Percentiles rank a stretch among this genome's conserved stretches.
These are phyloP conservation scores for Ceratitis capitata DNA, from an alignment of 1,140 invertebrate species.

Conservation along the genomic window DNA sequence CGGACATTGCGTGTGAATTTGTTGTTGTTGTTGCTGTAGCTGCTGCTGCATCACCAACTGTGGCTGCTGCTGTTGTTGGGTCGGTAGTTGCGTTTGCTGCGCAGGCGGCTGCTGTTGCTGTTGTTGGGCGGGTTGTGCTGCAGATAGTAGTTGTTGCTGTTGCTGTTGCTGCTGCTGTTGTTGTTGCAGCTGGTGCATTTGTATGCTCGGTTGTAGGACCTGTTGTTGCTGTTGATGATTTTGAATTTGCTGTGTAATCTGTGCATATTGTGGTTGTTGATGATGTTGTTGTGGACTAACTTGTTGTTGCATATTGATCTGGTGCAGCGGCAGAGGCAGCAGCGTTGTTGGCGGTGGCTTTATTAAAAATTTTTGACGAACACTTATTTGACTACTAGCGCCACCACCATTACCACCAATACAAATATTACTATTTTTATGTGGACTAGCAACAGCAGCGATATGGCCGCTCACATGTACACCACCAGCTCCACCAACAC, in stretches of 20 bases:
- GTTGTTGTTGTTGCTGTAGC: conserved; percentile 16
- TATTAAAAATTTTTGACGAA: conserved; percentile 28
- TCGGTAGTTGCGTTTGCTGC: conserved; percentile 4
- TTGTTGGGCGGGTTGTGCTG: not conserved
- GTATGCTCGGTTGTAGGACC: conserved; percentile 12
- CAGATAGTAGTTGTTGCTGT: not conserved
- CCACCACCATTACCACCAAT: conserved; percentile 20
- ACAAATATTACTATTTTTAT: no score
- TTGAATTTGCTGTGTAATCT: conserved; percentile 39
- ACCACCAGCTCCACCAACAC: conserved; percentile 38
- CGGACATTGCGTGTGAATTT: conserved; percentile 25
- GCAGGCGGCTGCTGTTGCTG: conserved; percentile 40
- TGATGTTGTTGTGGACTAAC: conserved; percentile 40
- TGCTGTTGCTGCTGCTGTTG: conserved; percentile 40
- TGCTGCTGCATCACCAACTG: conserved; percentile 38
- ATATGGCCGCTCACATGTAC: conserved; percentile 41
- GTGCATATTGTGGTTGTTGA: conserved; percentile 45
- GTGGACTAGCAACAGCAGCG: conserved; percentile 41
- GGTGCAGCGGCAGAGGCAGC: conserved; percentile 46
- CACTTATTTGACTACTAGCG: conserved; percentile 24
- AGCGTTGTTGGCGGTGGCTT: conserved; percentile 36
- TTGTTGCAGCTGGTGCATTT: conserved; percentile 23
- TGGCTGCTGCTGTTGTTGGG: conserved; percentile 15
- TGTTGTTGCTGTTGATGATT: conserved; percentile 32
- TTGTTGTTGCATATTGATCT: conserved; percentile 44